Evolutionary conservation across 2,888 invertebrate species (phyloP), one percentile per base, ranked within the genome.

Genomic region (Choristoneura rosaceana): DNA sequence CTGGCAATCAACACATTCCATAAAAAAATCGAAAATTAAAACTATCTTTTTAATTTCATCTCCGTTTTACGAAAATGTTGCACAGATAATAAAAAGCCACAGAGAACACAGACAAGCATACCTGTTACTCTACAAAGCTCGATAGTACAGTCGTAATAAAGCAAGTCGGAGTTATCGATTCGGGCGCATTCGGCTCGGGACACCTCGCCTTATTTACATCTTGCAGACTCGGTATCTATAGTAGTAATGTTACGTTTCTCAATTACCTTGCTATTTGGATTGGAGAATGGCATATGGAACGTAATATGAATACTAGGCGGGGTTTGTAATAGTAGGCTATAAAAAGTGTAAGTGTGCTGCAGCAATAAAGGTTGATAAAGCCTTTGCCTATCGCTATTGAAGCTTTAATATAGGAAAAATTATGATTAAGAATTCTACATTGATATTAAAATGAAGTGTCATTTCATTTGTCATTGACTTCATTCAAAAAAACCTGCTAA

Each of bases 201-300:
- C 73, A 73, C 73, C 73, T 73, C 71, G 71, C 10, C 62, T 73
- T 73, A 73, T 73, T 73, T 73, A 73, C 73, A 73, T 73, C 68
- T 73, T 17, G 59, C 70, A 68, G 50, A 69, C 68, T 33, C 70
- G 58, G 58, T 67, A 67, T 67, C 66, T 67, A 43, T 43, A n/a
- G 43, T 64, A 25, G 67, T 61, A 69, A 58, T 65, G 70, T 58
- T 43, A 59, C 34, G 59, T 67, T 59, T 67, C 58, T 43, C 66
- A 64, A 64, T 38, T 66, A 55, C 52, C 41, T 60, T 67, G 47
- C 52, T 50, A 34, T 45, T 62, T 34, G 15, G 25, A 47, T 50
- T 59, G 59, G 33, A 50, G 64, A 64, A 50, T 64, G 64, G 64
- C 33, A 50, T 47, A 64, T 64, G 64, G 47, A 34, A 64, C 33